Conservation (phyloP, 2,797 vertebrate genomes). For the Myotis myotis region DNA sequence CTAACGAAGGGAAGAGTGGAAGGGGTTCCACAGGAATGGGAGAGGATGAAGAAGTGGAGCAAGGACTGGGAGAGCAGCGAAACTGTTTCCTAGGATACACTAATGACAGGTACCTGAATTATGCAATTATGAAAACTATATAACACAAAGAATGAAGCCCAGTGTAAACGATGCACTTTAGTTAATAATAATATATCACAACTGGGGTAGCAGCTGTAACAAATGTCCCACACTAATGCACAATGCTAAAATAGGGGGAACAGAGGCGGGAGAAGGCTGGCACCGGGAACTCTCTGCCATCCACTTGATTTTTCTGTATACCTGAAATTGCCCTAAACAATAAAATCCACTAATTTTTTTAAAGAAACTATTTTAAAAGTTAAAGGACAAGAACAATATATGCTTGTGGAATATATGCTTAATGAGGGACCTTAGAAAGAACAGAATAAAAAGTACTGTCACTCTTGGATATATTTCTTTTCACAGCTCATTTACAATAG, state of each 20-base stretch:
- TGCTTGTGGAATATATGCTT: background rate
- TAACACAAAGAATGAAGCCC: background rate
- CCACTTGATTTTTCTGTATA: background rate
- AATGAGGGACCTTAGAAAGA: background rate
- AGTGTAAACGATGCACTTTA: background rate
- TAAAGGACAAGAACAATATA: background rate
- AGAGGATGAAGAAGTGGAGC: background rate
- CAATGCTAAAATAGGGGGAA: background rate
- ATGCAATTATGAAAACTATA: background rate
- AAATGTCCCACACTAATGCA: background rate
- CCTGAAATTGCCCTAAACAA: background rate
- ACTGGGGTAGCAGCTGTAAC: background rate
- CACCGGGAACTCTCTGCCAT: background rate
- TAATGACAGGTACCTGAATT: background rate
- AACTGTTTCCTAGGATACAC: no score
- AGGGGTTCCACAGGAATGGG: background rate
- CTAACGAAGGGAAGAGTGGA: background rate
- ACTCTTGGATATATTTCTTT: background rate
- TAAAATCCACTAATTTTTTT: background rate
- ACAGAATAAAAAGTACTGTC: background rate
- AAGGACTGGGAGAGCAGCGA: background rate
- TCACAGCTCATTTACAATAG: background rate
- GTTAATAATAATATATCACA: background rate
- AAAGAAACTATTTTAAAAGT: background rate
- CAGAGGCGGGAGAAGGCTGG: accelerated